Evolutionary conservation across 2,888 invertebrate species (phyloP), one percentile per base, ranked within the genome.

Genomic region (Dryococelus australis): DNA sequence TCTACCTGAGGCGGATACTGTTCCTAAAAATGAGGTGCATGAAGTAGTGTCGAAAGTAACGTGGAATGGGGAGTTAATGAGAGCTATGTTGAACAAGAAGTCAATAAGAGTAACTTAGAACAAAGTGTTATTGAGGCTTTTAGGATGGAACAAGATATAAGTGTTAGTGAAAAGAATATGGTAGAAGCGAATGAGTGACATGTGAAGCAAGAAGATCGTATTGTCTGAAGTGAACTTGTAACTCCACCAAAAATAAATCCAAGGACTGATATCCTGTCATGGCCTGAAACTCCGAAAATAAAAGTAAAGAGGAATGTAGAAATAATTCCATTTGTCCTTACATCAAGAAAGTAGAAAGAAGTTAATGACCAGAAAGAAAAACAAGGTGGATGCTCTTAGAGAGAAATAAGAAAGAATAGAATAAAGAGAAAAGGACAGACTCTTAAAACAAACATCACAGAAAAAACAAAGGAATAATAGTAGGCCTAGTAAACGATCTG

Each of bases 271-370:
- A 85, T 85, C 6, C 53, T 51, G 0, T 13, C 35, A 28, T 85
- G 85, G 85, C 53, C 26, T 28, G 53, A 85, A 51, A 85, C 65
- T 65, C 53, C 10, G 1, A 53, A n/a, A n/a, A n/a, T n/a, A n/a
- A 85, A 26, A 86, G 79, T 28, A 78, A 35, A 79, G 26, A 86
- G 86, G 26, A 79, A 86, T 35, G 79, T 20, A 0, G 43, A 78
- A 86, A 86, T 78, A 65, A 86, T 79, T 86, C 86, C 79, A 79
- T 86, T n/a, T n/a, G n/a, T n/a, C n/a, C n/a, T n/a, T n/a, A n/a
- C n/a, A n/a, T n/a, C n/a, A n/a, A n/a, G n/a, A 28, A 28, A 35
- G 35, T 78, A 79, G 79, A 86, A 86, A 65, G 43, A 65, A 86
- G 86, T 35, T 16, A 27, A 86, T 28, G 35, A 86, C 28, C 28